Evolutionary conservation across 2,113 vertebrate genomes (phyloP).

Genomic region (Lamprotornis superbus): DNA sequence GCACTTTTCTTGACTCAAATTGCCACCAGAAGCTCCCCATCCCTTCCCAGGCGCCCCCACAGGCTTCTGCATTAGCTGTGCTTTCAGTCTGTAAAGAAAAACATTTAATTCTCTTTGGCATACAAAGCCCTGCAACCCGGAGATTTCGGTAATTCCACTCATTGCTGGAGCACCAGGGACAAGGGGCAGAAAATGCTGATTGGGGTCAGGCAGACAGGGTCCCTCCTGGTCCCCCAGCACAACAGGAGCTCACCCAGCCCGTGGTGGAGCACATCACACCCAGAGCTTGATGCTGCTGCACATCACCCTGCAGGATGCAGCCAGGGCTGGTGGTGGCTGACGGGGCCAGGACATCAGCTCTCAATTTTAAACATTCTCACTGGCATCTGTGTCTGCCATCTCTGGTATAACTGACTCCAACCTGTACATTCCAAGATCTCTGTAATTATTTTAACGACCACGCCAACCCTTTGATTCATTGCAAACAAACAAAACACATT

Average conservation of each 20-base stretch:
- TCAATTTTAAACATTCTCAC: background rate
- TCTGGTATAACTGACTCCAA: background rate
- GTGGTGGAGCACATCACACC: accelerated
- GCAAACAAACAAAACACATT: background rate
- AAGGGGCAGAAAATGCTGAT: background rate
- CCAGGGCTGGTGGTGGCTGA: background rate
- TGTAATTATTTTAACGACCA: background rate
- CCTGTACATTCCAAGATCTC: background rate
- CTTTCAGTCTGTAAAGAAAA: background rate
- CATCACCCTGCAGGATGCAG: background rate
- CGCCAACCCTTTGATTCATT: background rate
- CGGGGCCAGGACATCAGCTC: background rate
- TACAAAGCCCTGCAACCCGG: accelerated
- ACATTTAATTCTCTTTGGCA: background rate
- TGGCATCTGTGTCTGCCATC: background rate
- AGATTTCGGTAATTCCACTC: background rate
- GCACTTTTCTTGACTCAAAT: background rate
- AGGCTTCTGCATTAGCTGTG: background rate
- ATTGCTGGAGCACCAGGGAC: accelerated
- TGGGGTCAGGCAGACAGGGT: background rate
- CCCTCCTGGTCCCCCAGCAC: background rate
- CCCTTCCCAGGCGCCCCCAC: background rate
- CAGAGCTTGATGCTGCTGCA: background rate
- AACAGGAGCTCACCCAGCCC: background rate
- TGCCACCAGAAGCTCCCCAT: background rate